Evolutionary conservation across 2,113 vertebrate species (phyloP).

Genomic region (Limanda limanda): DNA sequence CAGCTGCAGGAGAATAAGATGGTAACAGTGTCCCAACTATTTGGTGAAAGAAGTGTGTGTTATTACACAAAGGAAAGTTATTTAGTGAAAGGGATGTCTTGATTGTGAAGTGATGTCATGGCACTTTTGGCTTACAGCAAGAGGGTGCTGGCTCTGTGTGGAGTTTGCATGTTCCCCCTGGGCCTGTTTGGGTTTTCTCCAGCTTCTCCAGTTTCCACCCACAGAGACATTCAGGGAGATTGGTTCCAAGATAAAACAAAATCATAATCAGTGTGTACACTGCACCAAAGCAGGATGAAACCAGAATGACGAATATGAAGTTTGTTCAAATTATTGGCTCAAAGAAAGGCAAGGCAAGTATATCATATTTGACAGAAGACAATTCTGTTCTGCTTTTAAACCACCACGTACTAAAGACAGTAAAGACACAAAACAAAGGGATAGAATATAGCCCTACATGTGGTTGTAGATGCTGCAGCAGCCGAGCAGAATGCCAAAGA

Average conservation of each 20-base stretch:
- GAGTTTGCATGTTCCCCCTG: not conserved
- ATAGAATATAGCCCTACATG: not conserved
- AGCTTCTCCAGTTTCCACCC: not conserved
- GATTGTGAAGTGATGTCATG: not conserved
- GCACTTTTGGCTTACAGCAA: not conserved
- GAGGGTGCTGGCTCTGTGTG: not conserved
- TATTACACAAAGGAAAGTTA: not conserved
- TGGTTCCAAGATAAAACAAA: not conserved
- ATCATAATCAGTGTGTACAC: not conserved
- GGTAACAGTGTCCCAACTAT: not conserved
- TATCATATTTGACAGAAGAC: not conserved
- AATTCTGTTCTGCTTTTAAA: not conserved
- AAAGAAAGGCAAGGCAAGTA: not conserved
- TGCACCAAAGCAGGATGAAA: not conserved
- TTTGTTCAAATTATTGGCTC: not conserved
- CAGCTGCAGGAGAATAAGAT: slow-evolving; percentile 2
- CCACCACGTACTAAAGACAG: not conserved
- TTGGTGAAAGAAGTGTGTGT: not conserved
- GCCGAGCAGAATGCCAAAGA: slow-evolving; percentile 20
- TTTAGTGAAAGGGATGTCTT: not conserved
- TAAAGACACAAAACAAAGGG: not conserved
- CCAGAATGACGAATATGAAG: not conserved
- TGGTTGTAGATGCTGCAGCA: slow-evolving; percentile 19
- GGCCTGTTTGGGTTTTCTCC: not conserved
- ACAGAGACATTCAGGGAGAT: not conserved